Base-by-base conservation (phyloP, 1,140 invertebrate genomes). In the Drosophila nikananu region DNA sequence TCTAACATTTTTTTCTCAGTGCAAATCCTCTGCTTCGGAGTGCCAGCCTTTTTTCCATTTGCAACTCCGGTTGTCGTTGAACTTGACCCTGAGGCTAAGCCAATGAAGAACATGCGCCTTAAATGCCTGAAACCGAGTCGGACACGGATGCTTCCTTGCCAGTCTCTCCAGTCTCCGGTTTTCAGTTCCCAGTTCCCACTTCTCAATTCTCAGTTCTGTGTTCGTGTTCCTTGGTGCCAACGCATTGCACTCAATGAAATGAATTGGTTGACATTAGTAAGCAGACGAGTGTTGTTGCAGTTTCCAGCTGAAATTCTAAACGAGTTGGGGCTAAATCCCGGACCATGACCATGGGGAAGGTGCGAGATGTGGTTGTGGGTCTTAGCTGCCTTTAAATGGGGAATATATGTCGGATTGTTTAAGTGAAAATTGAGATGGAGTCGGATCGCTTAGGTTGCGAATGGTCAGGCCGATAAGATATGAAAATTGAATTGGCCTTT, bases 161-260 rank as follows among this genome's bases (percentile, higher is more conserved):
- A 30, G 44, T 13, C 32, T 49, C 30, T 59, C 21, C 52, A 42
- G 57, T 19, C 12, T 49, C 61, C 55, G 9, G 58, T 35, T 44
- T 25, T 63, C 55, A 19, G 57, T 42, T 42, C 55, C 57, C 37
- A 55, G 1, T 54, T 54, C 52, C 3, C 52, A 54, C 0, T 54
- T 54, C 52, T 54, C 52, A 35, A 5, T 37, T 55, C 52, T 55
- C 32, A 17, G 30, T 37, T 55, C 52, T 17, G 5, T 30, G 21
- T 37, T 39, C 55, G 60, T 74, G 71, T 72, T 60, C 30, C 15
- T 52, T 72, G 71, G 71, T 73, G 86, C 86, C 84, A 87, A 87
- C 86, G 84, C 84, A 75, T 66, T 89, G 86, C 86, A 87, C 86
- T 87, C 86, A 81, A 90, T 87, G 86, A 87, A 87, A 87, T 87